These are phyloP conservation scores for Ylistrum balloti DNA, from an alignment of 1,140 invertebrate genomes.

Conservation along the genomic window DNA sequence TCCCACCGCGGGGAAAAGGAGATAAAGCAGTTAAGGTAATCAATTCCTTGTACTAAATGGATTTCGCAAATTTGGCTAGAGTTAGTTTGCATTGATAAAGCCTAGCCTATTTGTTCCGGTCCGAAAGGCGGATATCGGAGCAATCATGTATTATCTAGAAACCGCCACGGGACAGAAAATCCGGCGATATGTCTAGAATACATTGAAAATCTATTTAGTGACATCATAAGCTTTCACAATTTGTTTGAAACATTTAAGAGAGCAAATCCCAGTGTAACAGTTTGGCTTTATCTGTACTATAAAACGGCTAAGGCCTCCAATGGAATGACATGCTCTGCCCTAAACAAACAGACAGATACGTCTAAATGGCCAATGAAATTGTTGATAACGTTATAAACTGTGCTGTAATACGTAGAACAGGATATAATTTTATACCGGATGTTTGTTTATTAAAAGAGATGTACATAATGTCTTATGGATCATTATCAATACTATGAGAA, in stretches of 20 bases:
- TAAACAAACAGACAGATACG: neutral
- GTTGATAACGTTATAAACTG: neutral
- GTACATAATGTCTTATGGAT: neutral
- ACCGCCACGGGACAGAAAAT: conserved; percentile 36
- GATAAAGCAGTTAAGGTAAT: conserved; percentile 25
- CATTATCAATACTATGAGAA: neutral
- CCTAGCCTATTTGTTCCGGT: conserved; percentile 16
- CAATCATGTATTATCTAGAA: conserved; percentile 34
- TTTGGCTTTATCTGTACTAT: neutral
- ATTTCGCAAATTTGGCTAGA: conserved; percentile 34
- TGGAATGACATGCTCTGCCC: neutral
- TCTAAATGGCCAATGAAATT: neutral
- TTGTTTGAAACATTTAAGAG: conserved; percentile 39
- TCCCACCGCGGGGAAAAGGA: neutral
- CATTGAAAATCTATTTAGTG: conserved; percentile 35
- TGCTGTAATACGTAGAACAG: neutral
- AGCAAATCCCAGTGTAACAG: conserved; percentile 33
- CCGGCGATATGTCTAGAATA: conserved; percentile 24
- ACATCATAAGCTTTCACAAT: conserved; percentile 35
- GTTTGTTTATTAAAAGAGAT: neutral
- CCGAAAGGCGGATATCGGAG: conserved; percentile 13
- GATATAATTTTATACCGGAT: neutral
- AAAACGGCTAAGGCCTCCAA: neutral
- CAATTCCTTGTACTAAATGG: conserved; percentile 3
- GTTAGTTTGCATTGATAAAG: conserved; percentile 40